These are phyloP conservation scores for Agonopterix alstromeriana DNA, from an alignment of 2,888 invertebrate genomes.

Conservation along the genomic window DNA sequence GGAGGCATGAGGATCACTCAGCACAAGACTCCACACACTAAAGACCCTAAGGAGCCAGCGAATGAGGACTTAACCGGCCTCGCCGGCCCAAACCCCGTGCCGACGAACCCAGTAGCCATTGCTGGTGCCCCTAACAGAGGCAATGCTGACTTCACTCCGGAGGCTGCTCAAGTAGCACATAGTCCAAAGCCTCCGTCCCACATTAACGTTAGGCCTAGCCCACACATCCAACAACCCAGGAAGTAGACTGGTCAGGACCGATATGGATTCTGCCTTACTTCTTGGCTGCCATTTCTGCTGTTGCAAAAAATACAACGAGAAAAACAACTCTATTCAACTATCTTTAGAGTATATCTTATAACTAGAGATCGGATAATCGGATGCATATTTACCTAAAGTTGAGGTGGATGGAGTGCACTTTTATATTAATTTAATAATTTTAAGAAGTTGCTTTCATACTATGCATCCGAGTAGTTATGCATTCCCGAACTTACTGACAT, in stretches of 20 bases:
- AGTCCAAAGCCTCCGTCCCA: conserved; percentile 85
- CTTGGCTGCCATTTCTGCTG: too few relatives aligned
- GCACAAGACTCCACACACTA: conserved; percentile 84
- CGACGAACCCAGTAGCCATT: conserved; percentile 84
- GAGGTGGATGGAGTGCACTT: too few relatives aligned
- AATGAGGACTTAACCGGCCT: conserved; percentile 85
- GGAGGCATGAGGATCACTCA: conserved; percentile 96
- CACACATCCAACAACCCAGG: conserved; percentile 91
- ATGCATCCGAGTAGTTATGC: too few relatives aligned
- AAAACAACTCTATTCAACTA: too few relatives aligned
- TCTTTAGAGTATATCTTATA: too few relatives aligned
- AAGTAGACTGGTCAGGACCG: conserved; percentile 76
- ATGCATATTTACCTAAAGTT: too few relatives aligned
- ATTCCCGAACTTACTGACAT: too few relatives aligned
- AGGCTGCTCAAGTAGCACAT: conserved; percentile 91
- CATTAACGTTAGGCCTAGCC: conserved; percentile 78
- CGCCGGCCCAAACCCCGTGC: conserved; percentile 84
- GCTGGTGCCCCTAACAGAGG: conserved; percentile 83
- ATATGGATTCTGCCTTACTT: background rate
- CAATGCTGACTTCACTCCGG: conserved; percentile 91
- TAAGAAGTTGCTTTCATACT: too few relatives aligned
- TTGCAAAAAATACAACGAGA: too few relatives aligned
- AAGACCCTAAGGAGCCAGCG: conserved; percentile 78
- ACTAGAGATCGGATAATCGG: too few relatives aligned
- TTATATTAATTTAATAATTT: too few relatives aligned